Percentiles rank a stretch among this genome's conserved stretches.
Conservation (phyloP, 2,797 vertebrate species). For the Toxotes lorentzi region DNA sequence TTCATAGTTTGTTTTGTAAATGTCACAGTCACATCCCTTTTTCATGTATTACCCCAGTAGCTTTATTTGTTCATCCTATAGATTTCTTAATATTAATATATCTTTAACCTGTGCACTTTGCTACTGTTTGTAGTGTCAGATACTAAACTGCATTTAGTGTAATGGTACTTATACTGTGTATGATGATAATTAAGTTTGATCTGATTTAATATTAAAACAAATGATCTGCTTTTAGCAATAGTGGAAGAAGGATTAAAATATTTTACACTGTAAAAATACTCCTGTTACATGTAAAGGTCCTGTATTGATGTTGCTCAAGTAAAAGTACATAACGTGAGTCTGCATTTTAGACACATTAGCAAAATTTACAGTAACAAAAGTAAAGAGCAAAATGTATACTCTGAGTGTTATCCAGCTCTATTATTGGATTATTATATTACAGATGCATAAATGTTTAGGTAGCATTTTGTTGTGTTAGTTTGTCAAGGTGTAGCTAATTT, state of each 20-base stretch:
- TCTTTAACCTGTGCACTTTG: not conserved
- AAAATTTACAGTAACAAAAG: not conserved
- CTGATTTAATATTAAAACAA: not conserved
- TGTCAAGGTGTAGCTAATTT: not conserved
- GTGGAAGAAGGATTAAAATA: too few relatives aligned
- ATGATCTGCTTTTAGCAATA: not conserved
- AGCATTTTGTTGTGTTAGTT: not conserved
- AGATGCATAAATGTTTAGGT: too few relatives aligned
- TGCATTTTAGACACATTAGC: too few relatives aligned
- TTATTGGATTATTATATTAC: too few relatives aligned
- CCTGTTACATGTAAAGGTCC: not conserved
- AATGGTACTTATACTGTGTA: not conserved
- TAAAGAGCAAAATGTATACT: not conserved
- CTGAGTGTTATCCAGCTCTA: too few relatives aligned
- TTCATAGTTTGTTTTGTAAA: too few relatives aligned
- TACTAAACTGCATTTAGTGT: not conserved
- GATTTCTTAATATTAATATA: not conserved
- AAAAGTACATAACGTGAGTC: not conserved
- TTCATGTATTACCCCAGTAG: not conserved
- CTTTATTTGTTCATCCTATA: not conserved
- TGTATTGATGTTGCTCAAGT: not conserved
- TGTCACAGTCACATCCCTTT: not conserved
- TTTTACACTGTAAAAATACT: not conserved
- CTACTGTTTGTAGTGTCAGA: not conserved
- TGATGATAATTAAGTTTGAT: not conserved